Evolutionary conservation across 2,888 invertebrate genomes (phyloP), one percentile per base, ranked within the genome.

Genomic region (Trichogramma dendrolimi): DNA sequence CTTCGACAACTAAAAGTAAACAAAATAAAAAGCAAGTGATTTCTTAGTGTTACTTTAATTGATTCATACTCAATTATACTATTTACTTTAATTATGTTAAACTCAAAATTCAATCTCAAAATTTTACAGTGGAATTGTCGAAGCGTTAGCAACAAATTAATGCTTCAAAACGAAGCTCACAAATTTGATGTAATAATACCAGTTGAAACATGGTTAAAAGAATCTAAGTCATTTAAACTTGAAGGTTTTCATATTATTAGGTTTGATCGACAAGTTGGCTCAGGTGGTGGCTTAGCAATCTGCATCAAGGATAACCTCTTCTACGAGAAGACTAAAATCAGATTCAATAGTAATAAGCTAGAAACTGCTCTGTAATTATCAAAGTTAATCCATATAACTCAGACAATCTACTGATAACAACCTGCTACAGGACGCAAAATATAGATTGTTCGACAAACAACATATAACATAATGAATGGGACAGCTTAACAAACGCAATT

Each of bases 391-490:
- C 10, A 47, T 55, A 8, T 4, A n/a, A 4, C 8, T 55, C 3
- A 7, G 10, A 47, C 2, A 39, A 38, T 10, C n/a, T 2, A 55
- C 46, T 4, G 8, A 2, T 1, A 40, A 55, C 4, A 11, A 55
- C 4, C 6, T 62, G 8, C 10, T 50, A 8, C 27, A 60, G 8
- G 42, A 46, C 6, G 40, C 44, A 14, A 8, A 58, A 0, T 65
- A 65, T 10, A 55, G 57, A 48, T 27, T 14, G 8, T 58, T 58
- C 1, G n/a, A 44, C 3, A 7, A 7, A 8, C 5, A 7, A 4
- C 6, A 49, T 7, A 7, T 14, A 0, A 4, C 7, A 27, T n/a
- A 38, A 39, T 4, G 57, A 55, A 27, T 66, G 60, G 50, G 10
- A 8, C 0, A 47, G 49, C 10, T 43, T 61, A 1, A 42, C 60